Conservation (phyloP, 1,140 invertebrate genomes). For the Panagrolaimus sp. region DNA sequence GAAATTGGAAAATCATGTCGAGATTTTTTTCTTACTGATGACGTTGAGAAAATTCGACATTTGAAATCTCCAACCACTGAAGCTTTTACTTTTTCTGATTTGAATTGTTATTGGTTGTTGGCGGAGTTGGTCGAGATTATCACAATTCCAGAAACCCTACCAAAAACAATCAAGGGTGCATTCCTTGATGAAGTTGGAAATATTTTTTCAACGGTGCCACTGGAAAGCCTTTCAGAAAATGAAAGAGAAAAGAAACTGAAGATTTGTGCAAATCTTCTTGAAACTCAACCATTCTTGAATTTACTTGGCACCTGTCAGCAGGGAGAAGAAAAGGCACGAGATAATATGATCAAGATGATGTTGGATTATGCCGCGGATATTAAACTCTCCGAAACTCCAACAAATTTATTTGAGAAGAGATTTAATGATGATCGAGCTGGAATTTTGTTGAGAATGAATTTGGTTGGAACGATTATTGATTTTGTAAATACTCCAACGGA, state of each 20-base stretch:
- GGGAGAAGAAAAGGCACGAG: conserved; percentile 41
- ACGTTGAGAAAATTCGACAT: conserved; percentile 13
- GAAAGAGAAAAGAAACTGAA: conserved; percentile 1
- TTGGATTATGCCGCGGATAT: conserved; percentile 41
- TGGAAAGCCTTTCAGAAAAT: not conserved
- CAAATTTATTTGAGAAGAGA: conserved; percentile 28
- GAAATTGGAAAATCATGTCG: conserved; percentile 37
- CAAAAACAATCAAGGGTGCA: conserved; percentile 1
- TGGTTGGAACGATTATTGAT: conserved; percentile 52
- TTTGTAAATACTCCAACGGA: not conserved
- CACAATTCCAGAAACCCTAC: conserved; percentile 32
- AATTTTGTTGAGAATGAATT: conserved; percentile 39
- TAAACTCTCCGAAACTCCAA: conserved; percentile 31
- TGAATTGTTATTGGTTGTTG: conserved; percentile 53
- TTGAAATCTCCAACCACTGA: conserved; percentile 20
- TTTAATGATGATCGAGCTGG: conserved; percentile 44
- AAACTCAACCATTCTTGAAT: conserved; percentile 49
- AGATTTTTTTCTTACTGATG: conserved; percentile 38
- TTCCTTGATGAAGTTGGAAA: conserved; percentile 2
- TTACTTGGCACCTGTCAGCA: conserved; percentile 40
- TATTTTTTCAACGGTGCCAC: not conserved
- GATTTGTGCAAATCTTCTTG: conserved; percentile 29
- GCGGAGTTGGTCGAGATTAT: conserved; percentile 43
- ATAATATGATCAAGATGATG: conserved; percentile 34
- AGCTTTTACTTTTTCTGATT: conserved; percentile 27